Evolutionary conservation across 2,797 vertebrate genomes (phyloP), one percentile per base, ranked within the genome.

Genomic region (Pseudomugil tenellus): DNA sequence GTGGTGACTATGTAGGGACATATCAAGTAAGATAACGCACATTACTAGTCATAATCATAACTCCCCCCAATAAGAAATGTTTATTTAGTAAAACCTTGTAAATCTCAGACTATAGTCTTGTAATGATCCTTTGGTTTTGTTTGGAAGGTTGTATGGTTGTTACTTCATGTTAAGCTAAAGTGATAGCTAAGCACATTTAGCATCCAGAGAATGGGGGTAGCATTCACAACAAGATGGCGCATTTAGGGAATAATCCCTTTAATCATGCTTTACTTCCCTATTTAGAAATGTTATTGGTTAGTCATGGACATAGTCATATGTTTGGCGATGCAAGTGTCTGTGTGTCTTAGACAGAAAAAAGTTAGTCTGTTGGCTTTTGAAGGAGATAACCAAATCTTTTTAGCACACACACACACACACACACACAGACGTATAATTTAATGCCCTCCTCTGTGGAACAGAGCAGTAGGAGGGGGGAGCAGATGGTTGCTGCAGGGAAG

Each of bases 381-480:
- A 62, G 54, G 31, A 77, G 67, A 67, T 57, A 64, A 75, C 52
- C 76, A 75, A 79, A 80, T 65, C 41, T 70, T 72, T 63, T 76
- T 51, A 66, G 58, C 14, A n/a, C n/a, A n/a, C n/a, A n/a, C n/a
- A n/a, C n/a, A n/a, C n/a, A n/a, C n/a, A n/a, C n/a, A n/a, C n/a
- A 70, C 57, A 29, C 46, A 63, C 28, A 74, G 23, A 71, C 25
- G 67, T 49, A 68, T 26, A 80, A 10, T 72, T 41, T 52, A 76
- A 65, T 65, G 63, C 69, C 5, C 70, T 81, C 67, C 48, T 66
- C 49, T 64, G 59, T 76, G 59, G 74, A 61, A 78, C 70, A 78
- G 80, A 83, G 60, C 72, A 64, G 70, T 83, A 63, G 80, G 85
- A 68, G 77, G 66, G 72, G 58, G 43, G 69, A 81, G 72, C 85